These are phyloP conservation scores for Orchesella flavescens DNA, from an alignment of 2,888 invertebrate species.

Conservation along the genomic window DNA sequence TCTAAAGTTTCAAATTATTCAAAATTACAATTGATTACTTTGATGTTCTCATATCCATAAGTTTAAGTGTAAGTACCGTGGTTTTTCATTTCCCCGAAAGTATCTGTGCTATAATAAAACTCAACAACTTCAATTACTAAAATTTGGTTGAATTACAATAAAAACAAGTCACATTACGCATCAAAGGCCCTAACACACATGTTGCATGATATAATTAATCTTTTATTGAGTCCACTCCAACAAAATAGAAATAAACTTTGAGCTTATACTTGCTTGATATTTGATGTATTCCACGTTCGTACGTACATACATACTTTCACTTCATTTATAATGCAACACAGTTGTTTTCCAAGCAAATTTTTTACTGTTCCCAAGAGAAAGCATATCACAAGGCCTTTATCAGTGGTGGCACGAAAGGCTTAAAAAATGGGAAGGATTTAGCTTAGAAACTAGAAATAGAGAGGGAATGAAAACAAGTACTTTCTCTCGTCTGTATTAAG, in stretches of 20 bases:
- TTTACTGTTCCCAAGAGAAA: constrained; percentile 14
- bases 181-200: background rate
- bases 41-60: too few relatives aligned
- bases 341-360: constrained; percentile 11
- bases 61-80: too few relatives aligned
- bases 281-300: background rate
- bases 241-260: background rate
- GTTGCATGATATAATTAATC: constrained; percentile 54
- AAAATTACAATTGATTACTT: too few relatives aligned
- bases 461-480: background rate
- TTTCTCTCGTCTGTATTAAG: background rate
- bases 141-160: too few relatives aligned
- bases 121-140: too few relatives aligned
- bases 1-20: too few relatives aligned
- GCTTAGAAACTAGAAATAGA: background rate
- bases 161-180: background rate
- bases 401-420: background rate
- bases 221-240: constrained; percentile 23
- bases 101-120: too few relatives aligned
- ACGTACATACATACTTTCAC: background rate
- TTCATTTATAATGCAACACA: constrained; percentile 1
- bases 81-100: too few relatives aligned
- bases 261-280: background rate
- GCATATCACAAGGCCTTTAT: background rate
- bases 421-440: constrained; percentile 2